Conservation (phyloP, 1,140 invertebrate species). For the Sinonovacula constricta region DNA sequence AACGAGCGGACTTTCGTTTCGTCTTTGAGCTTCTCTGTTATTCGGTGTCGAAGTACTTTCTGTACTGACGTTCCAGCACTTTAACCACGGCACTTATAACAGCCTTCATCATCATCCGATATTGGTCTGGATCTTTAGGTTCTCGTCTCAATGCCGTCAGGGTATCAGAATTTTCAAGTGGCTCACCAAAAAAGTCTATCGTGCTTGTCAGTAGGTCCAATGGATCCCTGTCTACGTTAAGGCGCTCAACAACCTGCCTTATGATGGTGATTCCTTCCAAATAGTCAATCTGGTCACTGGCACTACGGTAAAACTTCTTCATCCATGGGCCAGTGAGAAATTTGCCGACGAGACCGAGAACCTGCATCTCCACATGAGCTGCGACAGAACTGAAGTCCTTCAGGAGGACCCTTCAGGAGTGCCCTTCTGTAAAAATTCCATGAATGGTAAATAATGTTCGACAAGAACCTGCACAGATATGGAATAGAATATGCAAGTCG, state of each 20-base stretch:
- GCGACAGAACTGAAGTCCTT: neutral
- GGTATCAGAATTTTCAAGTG: neutral
- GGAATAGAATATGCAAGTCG: slow-evolving; percentile 48
- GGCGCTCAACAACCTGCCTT: too few species aligned
- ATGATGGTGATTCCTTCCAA: too few species aligned
- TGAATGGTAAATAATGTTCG: neutral
- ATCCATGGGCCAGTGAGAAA: slow-evolving; percentile 1
- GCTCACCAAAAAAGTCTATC: too few species aligned
- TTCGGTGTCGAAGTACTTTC: slow-evolving; percentile 10
- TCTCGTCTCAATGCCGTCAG: neutral
- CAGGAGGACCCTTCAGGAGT: neutral
- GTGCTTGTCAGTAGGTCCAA: too few species aligned
- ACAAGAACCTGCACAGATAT: slow-evolving; percentile 18
- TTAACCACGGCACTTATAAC: neutral
- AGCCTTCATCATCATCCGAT: neutral
- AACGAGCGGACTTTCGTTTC: neutral
- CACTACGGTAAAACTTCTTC: neutral
- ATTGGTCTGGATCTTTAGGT: neutral
- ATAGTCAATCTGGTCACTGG: too few species aligned
- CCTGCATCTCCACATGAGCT: too few species aligned
- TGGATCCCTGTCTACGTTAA: too few species aligned
- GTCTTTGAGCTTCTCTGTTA: neutral
- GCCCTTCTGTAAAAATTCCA: neutral
- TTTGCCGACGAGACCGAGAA: too few species aligned
- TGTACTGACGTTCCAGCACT: slow-evolving; percentile 31